Evolutionary conservation across 2,113 vertebrate species (phyloP).

Genomic region (Triplophysa rosa): DNA sequence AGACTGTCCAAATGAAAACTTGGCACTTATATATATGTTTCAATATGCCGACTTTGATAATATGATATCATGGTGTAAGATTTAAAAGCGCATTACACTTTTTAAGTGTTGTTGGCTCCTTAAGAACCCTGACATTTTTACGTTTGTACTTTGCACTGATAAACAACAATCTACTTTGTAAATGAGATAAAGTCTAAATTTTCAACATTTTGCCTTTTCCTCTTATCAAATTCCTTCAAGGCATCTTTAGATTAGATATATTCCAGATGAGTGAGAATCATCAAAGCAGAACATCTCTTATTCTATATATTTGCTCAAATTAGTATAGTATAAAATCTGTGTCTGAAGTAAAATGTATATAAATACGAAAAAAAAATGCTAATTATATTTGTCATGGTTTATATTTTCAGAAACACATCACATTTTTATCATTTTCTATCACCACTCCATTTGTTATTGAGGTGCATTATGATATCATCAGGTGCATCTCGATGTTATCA

Average conservation of each 20-base stretch:
- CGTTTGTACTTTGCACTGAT: conserved; percentile 46
- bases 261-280: neutral
- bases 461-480: neutral
- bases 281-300: neutral
- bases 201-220: neutral
- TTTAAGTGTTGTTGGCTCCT: neutral
- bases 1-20: conserved; percentile 58
- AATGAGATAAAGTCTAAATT: conserved; percentile 87
- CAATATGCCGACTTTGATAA: conserved; percentile 90
- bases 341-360: too few relatives aligned
- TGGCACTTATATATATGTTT: conserved; percentile 80
- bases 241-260: conserved; percentile 30
- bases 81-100: neutral
- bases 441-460: neutral
- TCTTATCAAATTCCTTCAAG: conserved; percentile 48
- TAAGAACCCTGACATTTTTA: neutral
- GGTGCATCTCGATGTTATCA: neutral
- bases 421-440: neutral
- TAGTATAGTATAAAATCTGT: neutral
- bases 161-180: conserved; percentile 63
- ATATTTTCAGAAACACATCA: too few relatives aligned
- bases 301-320: neutral
- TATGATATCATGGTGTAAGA: neutral
- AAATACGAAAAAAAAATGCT: too few relatives aligned
- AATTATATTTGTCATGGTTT: too few relatives aligned